Base-by-base conservation (phyloP, 2,113 vertebrate genomes). In the Centropus unirufus region DNA sequence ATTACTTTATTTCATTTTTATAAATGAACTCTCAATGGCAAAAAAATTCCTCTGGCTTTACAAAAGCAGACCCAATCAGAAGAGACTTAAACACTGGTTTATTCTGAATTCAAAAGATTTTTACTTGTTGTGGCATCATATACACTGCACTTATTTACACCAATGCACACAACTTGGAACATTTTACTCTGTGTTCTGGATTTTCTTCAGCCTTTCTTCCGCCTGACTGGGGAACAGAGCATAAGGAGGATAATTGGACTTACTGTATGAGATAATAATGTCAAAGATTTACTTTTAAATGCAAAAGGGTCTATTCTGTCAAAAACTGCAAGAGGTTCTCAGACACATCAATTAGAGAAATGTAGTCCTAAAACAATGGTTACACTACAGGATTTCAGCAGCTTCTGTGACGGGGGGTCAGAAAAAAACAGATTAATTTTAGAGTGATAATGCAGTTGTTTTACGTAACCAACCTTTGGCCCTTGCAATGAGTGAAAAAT, bases 221-320 rank as follows among this genome's bases (percentile, higher is more conserved):
- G 93, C 81, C 76, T 89, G 52, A 52, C 17, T 30, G 46, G 40
- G 46, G 64, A 90, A 40, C 9, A 51, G 42, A 88, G 63, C 10
- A 77, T 51, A 80, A 79, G 39, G 27, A 87, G 62, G 47, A 67
- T 81, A 86, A 77, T 49, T 72, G 39, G 57, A 52, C 59, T 68
- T 83, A 30, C 18, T 57, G 34, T 64, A 72, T 30, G 73, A 90
- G 67, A 89, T n/a, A 63, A 66, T 91, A 95, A 94, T 77, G 39
- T 81, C 81, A 89, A 54, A 76, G 66, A 93, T 89, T 88, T 77
- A 32, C 36, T 74, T 91, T 92, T 62, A 89, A 95, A 92, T 67
- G 83, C 68, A 93, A 32, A 58, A 89, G 49, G 12, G 39, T 88
- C 44, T 85, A 24, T 93, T 81, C 78, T 63, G 66, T 81, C 67